A percentile compares a stretch with the other conserved stretches of the same genome.
Evolutionary conservation across 2,797 vertebrate genomes (phyloP).

Genomic region (Amniataba percoides): DNA sequence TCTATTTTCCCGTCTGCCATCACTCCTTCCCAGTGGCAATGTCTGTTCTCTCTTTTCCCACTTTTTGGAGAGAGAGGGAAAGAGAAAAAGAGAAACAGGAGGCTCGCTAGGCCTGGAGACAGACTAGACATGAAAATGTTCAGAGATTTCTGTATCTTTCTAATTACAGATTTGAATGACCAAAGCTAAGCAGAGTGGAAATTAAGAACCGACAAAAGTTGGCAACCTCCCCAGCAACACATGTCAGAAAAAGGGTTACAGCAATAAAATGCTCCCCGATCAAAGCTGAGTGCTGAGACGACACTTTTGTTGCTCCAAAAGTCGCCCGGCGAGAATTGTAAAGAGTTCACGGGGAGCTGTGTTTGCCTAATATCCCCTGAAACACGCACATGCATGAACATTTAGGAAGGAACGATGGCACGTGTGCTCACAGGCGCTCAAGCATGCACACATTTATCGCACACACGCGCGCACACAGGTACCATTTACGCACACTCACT

Average conservation of each 20-base stretch:
- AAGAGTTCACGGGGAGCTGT: conserved; percentile 23
- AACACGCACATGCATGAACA: conserved; percentile 13
- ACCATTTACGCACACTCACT: conserved; percentile 6
- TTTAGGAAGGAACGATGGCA: conserved; percentile 25
- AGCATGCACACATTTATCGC: conserved; percentile 17
- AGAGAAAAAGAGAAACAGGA: conserved; percentile 34
- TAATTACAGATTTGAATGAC: conserved; percentile 47
- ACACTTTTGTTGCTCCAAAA: conserved; percentile 32
- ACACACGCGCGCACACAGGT: conserved; percentile 4
- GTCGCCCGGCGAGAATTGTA: conserved; percentile 38
- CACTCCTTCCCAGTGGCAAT: conserved; percentile 49
- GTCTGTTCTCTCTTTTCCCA: conserved; percentile 40
- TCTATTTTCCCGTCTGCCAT: conserved; percentile 35
- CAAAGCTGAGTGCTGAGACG: conserved; percentile 48
- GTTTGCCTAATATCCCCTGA: conserved; percentile 35
- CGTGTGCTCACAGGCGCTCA: background rate
- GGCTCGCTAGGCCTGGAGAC: conserved; percentile 36
- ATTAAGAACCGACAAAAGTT: conserved; percentile 16
- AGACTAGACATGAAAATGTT: conserved; percentile 31
- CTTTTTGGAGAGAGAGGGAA: conserved; percentile 36
- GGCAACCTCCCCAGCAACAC: conserved; percentile 25
- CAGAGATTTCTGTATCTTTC: conserved; percentile 28
- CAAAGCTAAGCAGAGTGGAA: conserved; percentile 24
- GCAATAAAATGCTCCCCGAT: conserved; percentile 41
- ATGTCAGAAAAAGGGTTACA: background rate